A percentile compares a stretch with the other conserved stretches of the same genome.
Evolutionary conservation across 2,888 invertebrate genomes (phyloP).

Genomic region (Lasioglossum malachurum): DNA sequence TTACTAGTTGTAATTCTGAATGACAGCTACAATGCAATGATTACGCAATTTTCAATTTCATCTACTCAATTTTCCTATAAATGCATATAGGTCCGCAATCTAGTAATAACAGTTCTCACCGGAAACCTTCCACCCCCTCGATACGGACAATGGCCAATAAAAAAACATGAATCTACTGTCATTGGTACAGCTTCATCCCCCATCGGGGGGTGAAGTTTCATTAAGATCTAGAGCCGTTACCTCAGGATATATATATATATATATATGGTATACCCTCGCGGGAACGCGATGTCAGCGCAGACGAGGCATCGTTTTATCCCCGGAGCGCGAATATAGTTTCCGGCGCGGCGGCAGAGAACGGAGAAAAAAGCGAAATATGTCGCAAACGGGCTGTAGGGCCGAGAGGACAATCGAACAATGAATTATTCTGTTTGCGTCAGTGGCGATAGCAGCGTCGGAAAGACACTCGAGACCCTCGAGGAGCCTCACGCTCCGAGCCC

Average conservation of each 20-base stretch:
- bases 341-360: neutral
- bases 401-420: neutral
- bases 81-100: no score
- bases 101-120: neutral
- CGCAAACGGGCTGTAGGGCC: neutral
- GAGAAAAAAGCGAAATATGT: neutral
- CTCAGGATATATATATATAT: neutral
- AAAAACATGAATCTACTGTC: neutral
- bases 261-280: no score
- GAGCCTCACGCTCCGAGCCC: slow-evolving; percentile 1
- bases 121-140: neutral
- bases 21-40: no score
- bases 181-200: neutral
- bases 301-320: neutral
- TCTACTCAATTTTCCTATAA: no score
- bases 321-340: neutral
- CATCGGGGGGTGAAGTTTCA: neutral
- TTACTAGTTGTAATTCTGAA: no score
- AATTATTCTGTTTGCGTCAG: neutral
- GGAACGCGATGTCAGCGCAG: neutral
- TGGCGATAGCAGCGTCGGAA: slow-evolving; percentile 5
- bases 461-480: slow-evolving; percentile 9
- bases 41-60: no score
- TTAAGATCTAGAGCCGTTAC: neutral
- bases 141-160: neutral